Conservation (phyloP, 2,113 vertebrate species). For the Thamnophis sirtalis region DNA sequence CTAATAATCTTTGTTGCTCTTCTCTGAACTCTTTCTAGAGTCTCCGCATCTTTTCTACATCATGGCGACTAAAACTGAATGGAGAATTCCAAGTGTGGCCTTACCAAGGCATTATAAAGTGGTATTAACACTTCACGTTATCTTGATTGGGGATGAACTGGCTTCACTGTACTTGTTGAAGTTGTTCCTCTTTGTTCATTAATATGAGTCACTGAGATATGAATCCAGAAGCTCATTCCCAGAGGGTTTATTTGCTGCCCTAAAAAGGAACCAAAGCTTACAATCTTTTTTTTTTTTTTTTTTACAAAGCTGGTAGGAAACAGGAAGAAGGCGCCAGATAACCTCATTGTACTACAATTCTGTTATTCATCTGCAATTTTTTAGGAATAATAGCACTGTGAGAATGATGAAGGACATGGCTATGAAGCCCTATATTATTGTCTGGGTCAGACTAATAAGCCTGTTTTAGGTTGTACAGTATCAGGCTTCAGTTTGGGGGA, state of each 20-base stretch:
- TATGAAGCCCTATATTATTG: not conserved
- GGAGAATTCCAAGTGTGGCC: too few species aligned
- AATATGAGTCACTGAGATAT: not conserved
- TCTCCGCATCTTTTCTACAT: too few species aligned
- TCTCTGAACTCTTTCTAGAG: too few species aligned
- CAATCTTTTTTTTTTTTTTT: not conserved
- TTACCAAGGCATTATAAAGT: too few species aligned
- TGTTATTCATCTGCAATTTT: not conserved
- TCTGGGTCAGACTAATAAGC: not conserved
- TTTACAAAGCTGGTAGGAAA: not conserved
- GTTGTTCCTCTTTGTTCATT: not conserved
- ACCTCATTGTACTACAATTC: not conserved
- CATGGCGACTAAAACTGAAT: too few species aligned
- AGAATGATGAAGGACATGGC: not conserved
- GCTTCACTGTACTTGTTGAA: not conserved
- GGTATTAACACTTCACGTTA: too few species aligned
- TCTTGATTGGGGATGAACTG: not conserved
- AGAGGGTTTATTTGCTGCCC: not conserved
- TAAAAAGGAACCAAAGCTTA: not conserved
- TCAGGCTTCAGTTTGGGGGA: not conserved
- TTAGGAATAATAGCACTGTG: not conserved
- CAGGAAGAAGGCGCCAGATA: not conserved
- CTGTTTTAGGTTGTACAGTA: not conserved
- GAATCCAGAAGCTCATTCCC: not conserved
- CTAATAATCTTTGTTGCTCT: too few species aligned